Base-by-base conservation (phyloP, 2,113 vertebrate genomes). In the Girardinichthys multiradiatus region DNA sequence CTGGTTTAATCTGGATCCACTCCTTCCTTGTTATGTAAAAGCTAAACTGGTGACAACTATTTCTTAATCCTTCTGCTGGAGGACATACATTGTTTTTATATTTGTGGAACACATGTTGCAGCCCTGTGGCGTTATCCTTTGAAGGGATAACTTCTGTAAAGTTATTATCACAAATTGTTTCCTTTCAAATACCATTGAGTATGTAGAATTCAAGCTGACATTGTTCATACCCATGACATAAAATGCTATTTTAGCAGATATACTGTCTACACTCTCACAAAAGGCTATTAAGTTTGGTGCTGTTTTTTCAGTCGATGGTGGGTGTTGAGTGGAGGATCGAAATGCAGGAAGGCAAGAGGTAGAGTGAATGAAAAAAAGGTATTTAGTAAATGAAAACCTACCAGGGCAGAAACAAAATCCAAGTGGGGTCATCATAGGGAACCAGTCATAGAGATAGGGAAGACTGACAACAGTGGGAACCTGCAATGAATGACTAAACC, bases 1-100 rank as follows among this genome's bases (percentile, higher is more conserved):
- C 63, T 69, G 68, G n/a, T 79, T 75, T 51, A 19, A 76, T 39
- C 45, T 48, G 26, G 19, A 63, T 75, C 63, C 58, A 57, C 9
- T 24, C 67, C 57, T 62, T 6, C 14, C 48, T 48, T 79, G 65
- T 74, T 81, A 62, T 57, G 29, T 48, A 0, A 5, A 70, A 39
- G 57, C 31, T 57, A 68, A 86, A 62, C 57, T 31, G 37, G 1
- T 10, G 54, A 11, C 28, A 63, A 51, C 30, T 67, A 9, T 68
- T 81, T 70, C 45, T 59, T 30, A 74, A 61, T 45, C 14, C 27
- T 13, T 42, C 42, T 2, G 64, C 29, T 21, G 57, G 26, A 37
- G 58, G 19, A 33, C 30, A 51, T 29, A 31, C 21, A 54, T 7
- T 26, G 12, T 2, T 28, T n/a, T 11, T 17, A 37, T 54, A 68